Evolutionary conservation across 2,113 vertebrate species (phyloP).

Genomic region (Phrynosoma platyrhinos): DNA sequence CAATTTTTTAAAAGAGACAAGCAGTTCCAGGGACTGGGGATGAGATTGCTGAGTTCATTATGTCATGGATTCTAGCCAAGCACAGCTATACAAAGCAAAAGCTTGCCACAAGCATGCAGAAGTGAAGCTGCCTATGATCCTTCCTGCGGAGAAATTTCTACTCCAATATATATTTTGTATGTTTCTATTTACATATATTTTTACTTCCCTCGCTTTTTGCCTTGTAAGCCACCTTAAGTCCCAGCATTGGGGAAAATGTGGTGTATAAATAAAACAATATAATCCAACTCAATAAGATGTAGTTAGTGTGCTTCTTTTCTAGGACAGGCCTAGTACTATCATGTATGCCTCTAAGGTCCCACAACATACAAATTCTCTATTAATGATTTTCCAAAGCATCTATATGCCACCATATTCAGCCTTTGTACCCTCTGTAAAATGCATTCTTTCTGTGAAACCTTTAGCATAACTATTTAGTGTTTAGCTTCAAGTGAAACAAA

Average conservation of each 20-base stretch:
- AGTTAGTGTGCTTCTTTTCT: background rate
- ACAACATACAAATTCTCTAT: background rate
- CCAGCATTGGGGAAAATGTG: no score
- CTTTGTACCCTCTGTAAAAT: background rate
- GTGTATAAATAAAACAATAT: no score
- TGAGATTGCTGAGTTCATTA: background rate
- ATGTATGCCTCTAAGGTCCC: background rate
- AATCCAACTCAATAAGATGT: background rate
- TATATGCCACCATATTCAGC: background rate
- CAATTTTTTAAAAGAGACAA: background rate
- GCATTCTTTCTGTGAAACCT: background rate
- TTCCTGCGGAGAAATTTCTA: no score
- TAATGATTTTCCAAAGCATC: background rate
- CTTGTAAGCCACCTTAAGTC: no score
- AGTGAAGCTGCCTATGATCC: no score
- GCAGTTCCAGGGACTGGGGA: no score
- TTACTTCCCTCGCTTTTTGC: no score
- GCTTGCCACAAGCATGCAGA: background rate
- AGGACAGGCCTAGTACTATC: background rate
- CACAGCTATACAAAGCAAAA: background rate
- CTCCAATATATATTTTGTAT: no score
- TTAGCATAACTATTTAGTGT: background rate
- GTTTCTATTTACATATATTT: no score
- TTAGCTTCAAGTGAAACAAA: background rate
- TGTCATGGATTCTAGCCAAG: background rate